Base-by-base conservation (phyloP, 2,888 invertebrate species). In the Nudaria mundana region DNA sequence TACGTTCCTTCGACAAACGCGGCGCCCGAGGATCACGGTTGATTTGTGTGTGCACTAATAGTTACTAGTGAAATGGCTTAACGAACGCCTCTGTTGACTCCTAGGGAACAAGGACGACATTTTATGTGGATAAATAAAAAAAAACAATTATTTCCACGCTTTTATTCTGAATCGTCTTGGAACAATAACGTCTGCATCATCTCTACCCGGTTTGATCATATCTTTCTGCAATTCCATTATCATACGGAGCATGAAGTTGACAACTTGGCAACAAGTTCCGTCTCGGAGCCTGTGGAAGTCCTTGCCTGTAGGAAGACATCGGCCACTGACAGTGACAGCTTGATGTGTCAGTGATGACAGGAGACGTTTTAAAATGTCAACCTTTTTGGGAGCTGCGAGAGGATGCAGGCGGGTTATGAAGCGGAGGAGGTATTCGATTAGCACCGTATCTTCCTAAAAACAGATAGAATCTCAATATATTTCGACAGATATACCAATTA, bases 371-470 rank as follows among this genome's bases (percentile, higher is more conserved):
- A 93, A 75, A 3, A 94, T 81, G 43, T 91, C 88, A 20, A 91
- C 86, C 59, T 92, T 91, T 45, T 90, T 90, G 43, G 90, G 90
- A 18, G 91, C 87, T 2, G 90, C 86, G 40, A 93, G 81, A 0
- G 93, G 93, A 24, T 92, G 90, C 2, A 95, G 78, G 38, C 94
- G 91, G 5, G 90, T 91, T 18, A 94, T 75, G 66, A 95, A 94
- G 47, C 93, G 90, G 6, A 94, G 75, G 5, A 94, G 66, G 70
- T 95, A 95, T 69, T 94, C 94, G n/a, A 94, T 65, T 0, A 94
- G 88, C 64, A 91, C 92, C 42, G 91, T 89, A 48, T 91, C 91
- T 59, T 91, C 93, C 93, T 93, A 78, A 30, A 84, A 86, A 37
- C 29, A 46, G 53, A n/a, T n/a, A n/a, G n/a, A n/a, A n/a, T n/a